Percentiles rank a stretch among this genome's conserved stretches.
Conservation (phyloP, 2,113 vertebrate species). For the Xenotilapia longispinis region DNA sequence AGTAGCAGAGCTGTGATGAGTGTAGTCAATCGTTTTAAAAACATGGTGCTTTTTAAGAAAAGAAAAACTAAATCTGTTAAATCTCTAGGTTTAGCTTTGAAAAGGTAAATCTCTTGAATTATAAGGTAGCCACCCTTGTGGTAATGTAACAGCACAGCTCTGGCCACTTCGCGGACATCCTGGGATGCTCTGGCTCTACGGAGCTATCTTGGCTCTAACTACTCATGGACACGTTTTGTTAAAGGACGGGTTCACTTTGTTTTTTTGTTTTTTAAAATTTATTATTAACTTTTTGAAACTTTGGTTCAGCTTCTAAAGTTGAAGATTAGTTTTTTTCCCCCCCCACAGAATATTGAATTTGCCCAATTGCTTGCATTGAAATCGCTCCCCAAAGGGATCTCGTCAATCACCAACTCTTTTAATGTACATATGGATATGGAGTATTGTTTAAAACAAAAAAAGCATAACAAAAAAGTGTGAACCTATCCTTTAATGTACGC, state of each 20-base stretch:
- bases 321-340: rapidly evolving
- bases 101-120: not conserved
- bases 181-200: not conserved
- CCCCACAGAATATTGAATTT: not conserved
- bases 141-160: slow-evolving; percentile 19
- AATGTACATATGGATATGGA: not conserved
- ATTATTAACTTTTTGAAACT: not conserved
- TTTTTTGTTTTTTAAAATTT: not conserved
- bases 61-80: not conserved
- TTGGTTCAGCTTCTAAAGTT: not conserved
- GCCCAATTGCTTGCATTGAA: not conserved
- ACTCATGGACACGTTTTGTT: not conserved
- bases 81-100: not conserved
- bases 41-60: slow-evolving; percentile 45
- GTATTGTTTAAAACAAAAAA: not conserved
- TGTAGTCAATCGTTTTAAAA: slow-evolving; percentile 19
- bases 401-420: not conserved
- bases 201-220: slow-evolving; percentile 11
- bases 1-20: slow-evolving; percentile 32
- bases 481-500: slow-evolving; percentile 4
- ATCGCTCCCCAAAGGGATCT: not conserved
- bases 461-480: not conserved
- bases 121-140: not conserved
- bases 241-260: not conserved
- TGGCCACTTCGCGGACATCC: slow-evolving; percentile 5